Evolutionary conservation across 1,140 invertebrate genomes (phyloP), one percentile per base, ranked within the genome.

Genomic region (Anagrus nilaparvatae): DNA sequence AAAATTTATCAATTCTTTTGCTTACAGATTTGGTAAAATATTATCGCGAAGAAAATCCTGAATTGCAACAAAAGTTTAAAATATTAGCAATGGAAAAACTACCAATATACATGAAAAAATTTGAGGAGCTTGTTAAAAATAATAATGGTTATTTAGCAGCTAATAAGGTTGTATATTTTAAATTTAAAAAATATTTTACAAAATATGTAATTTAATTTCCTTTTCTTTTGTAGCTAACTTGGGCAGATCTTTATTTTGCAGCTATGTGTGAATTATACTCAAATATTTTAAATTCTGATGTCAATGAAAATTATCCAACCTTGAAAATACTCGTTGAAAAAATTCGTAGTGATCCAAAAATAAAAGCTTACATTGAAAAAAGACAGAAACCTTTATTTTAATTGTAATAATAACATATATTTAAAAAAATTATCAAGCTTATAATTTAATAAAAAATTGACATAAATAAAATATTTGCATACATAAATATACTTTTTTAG

Each of bases 311-410:
- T 29, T 52, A 59, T 19, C 61, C 63, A 8, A 40, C 57, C 9
- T 28, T 71, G 12, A 59, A 58, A 31, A 56, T 59, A 29, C 23
- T 71, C 1, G 50, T 47, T 13, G 54, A 67, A 0, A 65, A 57
- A n/a, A 57, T 73, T 2, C 43, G 51, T 2, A 41, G 33, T 0
- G 37, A 57, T 19, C 61, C 65, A 0, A 56, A 55, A 1, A 56
- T 72, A 16, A 68, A 69, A 18, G 54, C 51, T 14, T 71, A 65
- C 49, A 33, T 69, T 13, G 59, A 54, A 0, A 70, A 66, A 28
- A 55, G 69, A 10, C 65, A 66, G 0, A 50, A 59, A 37, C 54
- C 49, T 18, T 19, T 35, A 13, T 37, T 52, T 20, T 51, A 49
- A 50, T n/a, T 16, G 24, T 5, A 17, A 25, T 4, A 25, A 6